Evolutionary conservation across 2,113 vertebrate species (phyloP), one percentile per base, ranked within the genome.

Genomic region (Emberiza fucata): DNA sequence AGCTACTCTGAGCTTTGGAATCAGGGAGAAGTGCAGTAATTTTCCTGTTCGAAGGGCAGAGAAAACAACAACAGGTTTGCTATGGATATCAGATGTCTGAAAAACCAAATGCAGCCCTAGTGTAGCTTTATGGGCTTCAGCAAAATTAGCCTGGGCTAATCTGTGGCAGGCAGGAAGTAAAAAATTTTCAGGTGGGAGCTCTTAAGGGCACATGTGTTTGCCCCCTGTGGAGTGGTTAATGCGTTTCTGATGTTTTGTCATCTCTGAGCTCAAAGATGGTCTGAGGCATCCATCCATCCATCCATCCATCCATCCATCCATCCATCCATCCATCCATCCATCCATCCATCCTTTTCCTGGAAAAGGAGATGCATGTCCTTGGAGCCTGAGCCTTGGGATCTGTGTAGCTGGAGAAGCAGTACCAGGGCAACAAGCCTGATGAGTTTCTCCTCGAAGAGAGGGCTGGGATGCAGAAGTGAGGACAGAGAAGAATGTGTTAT

Each of bases 1-100:
- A 71, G 22, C 60, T 15, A 1, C 45, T 69, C 4, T 65, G 53
- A 79, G 25, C n/a, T 79, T 65, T 85, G 16, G 57, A 85, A 65
- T 65, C 70, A 12, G 37, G 24, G 48, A 60, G 6, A 81, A 75
- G 10, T 68, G 39, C n/a, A 54, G 42, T 54, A 50, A 81, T 75
- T 88, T 78, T 78, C 39, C 33, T 63, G 28, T 78, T 88, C 71
- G 86, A 83, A 86, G 69, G 42, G 31, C 69, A 86, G 37, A 79
- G 44, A 89, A 84, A 94, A 84, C 24, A 90, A 44, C 13, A 60
- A 12, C 18, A 1, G 5, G 6, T 57, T 92, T 68, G n/a, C 19
- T 28, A 22, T 37, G 45, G 25, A 27, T 87, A 79, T 71, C 66
- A 45, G 57, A 39, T 50, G 51, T n/a, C 47, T 60, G 37, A 91